Percentiles rank a stretch among this genome's conserved stretches.
phyloP scores from a whole-genome alignment of 1,140 invertebrate species.

The Drosophila azteca region DNA sequence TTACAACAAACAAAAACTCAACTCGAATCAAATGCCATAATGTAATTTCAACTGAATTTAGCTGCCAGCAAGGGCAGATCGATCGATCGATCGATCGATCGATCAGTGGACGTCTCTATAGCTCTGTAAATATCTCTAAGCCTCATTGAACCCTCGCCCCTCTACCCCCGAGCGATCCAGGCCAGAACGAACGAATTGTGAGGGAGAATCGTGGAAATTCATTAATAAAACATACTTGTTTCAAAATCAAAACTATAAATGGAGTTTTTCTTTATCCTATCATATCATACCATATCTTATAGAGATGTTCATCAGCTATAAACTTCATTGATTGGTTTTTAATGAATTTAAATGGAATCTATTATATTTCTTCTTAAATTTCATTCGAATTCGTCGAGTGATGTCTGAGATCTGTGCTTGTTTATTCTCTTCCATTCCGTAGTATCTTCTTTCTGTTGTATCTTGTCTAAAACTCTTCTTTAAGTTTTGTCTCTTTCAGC shows the following conservation, averaged over 20 bases:
- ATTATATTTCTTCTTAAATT: neutral
- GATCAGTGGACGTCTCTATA: conserved; percentile 8
- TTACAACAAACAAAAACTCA: conserved; percentile 26
- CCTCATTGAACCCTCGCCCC: conserved; percentile 62
- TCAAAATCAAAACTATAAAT: conserved; percentile 54
- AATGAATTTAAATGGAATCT: too few species aligned
- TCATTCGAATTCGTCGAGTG: neutral
- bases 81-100: conserved; percentile 25
- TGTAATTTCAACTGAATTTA: conserved; percentile 78
- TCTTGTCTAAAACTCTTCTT: neutral
- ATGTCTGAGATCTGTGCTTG: too few species aligned
- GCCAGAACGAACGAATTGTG: conserved; percentile 64
- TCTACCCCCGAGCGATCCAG: conserved; percentile 41
- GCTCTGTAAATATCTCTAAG: conserved; percentile 79
- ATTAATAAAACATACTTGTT: conserved; percentile 79
- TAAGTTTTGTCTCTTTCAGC: too few species aligned
- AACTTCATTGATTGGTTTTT: too few species aligned
- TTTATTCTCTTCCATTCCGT: too few species aligned
- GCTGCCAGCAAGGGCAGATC: conserved; percentile 28
- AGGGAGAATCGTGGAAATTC: conserved; percentile 63
- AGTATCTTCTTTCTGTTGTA: too few species aligned
- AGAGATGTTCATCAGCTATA: too few species aligned
- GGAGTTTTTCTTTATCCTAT: neutral
- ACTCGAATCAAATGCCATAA: conserved; percentile 73
- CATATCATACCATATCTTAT: too few species aligned